A percentile compares a stretch with the other conserved stretches of the same genome.
Conservation (phyloP, 2,888 invertebrate genomes). For the Cyclophora albipunctata region DNA sequence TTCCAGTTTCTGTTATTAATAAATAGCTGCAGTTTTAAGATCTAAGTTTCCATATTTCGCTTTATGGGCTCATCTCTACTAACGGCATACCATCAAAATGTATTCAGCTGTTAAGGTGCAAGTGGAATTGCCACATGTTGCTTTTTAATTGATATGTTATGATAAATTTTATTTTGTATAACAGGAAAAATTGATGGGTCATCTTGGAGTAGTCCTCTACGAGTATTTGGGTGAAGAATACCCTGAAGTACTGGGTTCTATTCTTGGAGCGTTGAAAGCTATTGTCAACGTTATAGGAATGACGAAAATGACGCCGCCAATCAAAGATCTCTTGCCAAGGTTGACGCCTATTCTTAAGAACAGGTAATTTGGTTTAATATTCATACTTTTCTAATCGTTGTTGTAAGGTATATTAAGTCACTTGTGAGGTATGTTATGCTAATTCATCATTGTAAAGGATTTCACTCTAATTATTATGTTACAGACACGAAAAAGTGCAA, state of each 20-base stretch:
- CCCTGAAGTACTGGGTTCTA: conserved; percentile 98
- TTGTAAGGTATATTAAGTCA: too few relatives aligned
- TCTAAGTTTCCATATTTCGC: too few relatives aligned
- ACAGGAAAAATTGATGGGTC: conserved; percentile 98
- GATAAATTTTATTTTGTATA: conserved; percentile 11
- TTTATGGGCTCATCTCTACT: too few relatives aligned
- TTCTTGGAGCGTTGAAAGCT: conserved; percentile 98
- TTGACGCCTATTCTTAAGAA: conserved; percentile 99
- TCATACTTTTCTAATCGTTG: neutral
- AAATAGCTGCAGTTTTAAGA: too few relatives aligned
- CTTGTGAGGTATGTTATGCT: too few relatives aligned
- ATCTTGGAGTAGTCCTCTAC: conserved; percentile 98
- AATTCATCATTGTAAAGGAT: neutral
- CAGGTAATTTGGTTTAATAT: conserved; percentile 74
- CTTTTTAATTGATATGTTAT: neutral
- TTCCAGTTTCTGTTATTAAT: too few relatives aligned
- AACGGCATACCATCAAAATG: too few relatives aligned
- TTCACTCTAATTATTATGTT: conserved; percentile 8
- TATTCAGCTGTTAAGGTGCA: too few relatives aligned
- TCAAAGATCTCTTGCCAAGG: conserved; percentile 97
- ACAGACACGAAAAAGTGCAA: conserved; percentile 95
- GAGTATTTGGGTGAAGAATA: conserved; percentile 99
- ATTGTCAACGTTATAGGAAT: conserved; percentile 99
- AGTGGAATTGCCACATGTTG: too few relatives aligned
- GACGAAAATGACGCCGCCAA: conserved; percentile 99